phyloP scores from a whole-genome alignment of 2,888 invertebrate species.

The Thumatha senex region DNA sequence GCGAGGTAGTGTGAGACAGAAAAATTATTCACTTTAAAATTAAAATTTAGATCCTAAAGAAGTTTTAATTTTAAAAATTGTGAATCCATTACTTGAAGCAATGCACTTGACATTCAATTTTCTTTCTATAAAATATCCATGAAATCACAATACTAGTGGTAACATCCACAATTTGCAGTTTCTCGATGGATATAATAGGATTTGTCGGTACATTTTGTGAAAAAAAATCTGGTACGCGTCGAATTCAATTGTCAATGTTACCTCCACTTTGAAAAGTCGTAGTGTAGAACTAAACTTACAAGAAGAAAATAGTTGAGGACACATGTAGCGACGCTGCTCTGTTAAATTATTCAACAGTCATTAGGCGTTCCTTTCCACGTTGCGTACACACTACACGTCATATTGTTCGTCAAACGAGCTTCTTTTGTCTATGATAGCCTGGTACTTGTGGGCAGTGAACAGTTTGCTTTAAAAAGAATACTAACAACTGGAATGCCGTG shows the following conservation, averaged over 20 bases:
- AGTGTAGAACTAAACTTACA: too few species aligned
- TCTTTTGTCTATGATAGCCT: slow-evolving; percentile 15
- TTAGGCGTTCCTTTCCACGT: slow-evolving; percentile 50
- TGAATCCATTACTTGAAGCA: background rate
- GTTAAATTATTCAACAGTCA: slow-evolving; percentile 69
- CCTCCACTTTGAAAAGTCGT: too few species aligned
- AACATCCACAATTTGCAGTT: slow-evolving; percentile 28
- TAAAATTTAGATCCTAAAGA: too few species aligned
- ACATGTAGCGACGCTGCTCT: slow-evolving; percentile 21
- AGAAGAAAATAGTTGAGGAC: background rate
- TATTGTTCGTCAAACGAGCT: slow-evolving; percentile 39
- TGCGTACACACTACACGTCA: slow-evolving; percentile 29
- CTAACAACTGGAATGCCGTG: too few species aligned
- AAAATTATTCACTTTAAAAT: too few species aligned
- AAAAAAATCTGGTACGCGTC: slow-evolving; percentile 20
- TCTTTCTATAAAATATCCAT: slow-evolving; percentile 30
- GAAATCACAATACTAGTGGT: slow-evolving; percentile 61
- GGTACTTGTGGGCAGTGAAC: too few species aligned
- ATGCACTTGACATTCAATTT: slow-evolving; percentile 10
- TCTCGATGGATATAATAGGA: background rate
- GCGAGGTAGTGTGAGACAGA: too few species aligned
- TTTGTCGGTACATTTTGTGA: slow-evolving; percentile 15
- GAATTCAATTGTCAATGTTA: slow-evolving; percentile 8
- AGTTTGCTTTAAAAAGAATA: background rate
- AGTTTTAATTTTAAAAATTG: too few species aligned